phyloP scores from a whole-genome alignment of 2,797 vertebrate species.

The Trachops cirrhosus region DNA sequence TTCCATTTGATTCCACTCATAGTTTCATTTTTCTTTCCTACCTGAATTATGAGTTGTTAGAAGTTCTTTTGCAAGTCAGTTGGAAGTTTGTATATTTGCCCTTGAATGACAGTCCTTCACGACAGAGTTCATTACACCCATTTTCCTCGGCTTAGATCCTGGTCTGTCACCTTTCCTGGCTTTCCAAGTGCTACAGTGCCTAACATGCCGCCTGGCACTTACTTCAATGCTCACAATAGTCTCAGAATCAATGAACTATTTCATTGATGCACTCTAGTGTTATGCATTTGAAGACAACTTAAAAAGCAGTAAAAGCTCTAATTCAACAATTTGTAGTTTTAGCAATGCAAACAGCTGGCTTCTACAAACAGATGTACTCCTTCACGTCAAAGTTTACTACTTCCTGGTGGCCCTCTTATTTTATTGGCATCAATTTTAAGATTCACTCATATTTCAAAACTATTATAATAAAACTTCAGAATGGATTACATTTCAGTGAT shows the following conservation, averaged over 20 bases:
- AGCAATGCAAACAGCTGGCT: background rate
- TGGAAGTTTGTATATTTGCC: background rate
- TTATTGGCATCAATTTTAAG: background rate
- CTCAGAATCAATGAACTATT: background rate
- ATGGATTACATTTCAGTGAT: background rate
- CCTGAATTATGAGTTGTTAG: background rate
- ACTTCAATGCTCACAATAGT: background rate
- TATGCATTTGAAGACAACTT: background rate
- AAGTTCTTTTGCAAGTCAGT: background rate
- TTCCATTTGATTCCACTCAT: background rate
- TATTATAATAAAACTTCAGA: background rate
- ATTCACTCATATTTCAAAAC: background rate
- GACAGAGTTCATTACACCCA: background rate
- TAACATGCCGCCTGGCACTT: background rate
- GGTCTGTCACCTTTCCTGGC: background rate
- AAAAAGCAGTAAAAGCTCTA: background rate
- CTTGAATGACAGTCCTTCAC: background rate
- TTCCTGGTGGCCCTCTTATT: background rate
- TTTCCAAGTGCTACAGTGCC: background rate
- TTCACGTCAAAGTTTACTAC: background rate
- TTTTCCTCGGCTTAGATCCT: slow-evolving; percentile 22
- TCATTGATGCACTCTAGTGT: background rate
- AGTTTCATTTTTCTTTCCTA: background rate
- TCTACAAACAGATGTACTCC: background rate
- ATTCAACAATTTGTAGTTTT: background rate